A percentile compares a stretch with the other conserved stretches of the same genome.
These are phyloP conservation scores for Pseudorasbora parva DNA, from an alignment of 2,113 vertebrate genomes.

Conservation along the genomic window DNA sequence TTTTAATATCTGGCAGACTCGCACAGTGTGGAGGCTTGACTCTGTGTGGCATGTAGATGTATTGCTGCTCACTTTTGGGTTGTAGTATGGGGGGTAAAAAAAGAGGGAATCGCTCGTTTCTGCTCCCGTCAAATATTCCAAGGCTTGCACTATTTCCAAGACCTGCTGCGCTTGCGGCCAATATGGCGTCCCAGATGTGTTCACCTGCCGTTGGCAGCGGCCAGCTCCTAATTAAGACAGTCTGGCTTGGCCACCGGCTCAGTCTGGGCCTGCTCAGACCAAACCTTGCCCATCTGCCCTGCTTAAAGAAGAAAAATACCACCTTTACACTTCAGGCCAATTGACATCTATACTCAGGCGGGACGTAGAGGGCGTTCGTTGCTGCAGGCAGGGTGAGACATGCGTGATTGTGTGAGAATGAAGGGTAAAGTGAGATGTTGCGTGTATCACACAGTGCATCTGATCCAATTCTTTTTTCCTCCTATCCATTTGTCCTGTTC, in stretches of 20 bases:
- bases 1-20: conserved; percentile 48
- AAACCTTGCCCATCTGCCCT: conserved; percentile 60
- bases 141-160: conserved; percentile 57
- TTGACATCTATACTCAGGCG: conserved; percentile 52
- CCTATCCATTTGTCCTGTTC: background rate
- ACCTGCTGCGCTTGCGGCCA: conserved; percentile 55
- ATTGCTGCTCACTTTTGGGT: conserved; percentile 38
- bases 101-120: conserved; percentile 26
- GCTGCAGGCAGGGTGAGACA: conserved; percentile 26
- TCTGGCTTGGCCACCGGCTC: conserved; percentile 47
- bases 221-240: conserved; percentile 66
- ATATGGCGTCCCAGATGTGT: conserved; percentile 63
- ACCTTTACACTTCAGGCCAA: conserved; percentile 35
- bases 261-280: conserved; percentile 43
- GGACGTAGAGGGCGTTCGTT: conserved; percentile 43
- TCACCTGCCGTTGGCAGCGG: conserved; percentile 57
- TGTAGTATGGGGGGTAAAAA: conserved; percentile 20
- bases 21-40: conserved; percentile 23
- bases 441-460: background rate
- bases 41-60: background rate
- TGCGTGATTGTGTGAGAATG: background rate
- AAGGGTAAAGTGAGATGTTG: background rate
- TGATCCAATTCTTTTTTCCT: background rate
- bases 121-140: conserved; percentile 46
- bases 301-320: conserved; percentile 60